Base-by-base conservation (phyloP, 1,140 invertebrate genomes). In the Orius laevigatus region DNA sequence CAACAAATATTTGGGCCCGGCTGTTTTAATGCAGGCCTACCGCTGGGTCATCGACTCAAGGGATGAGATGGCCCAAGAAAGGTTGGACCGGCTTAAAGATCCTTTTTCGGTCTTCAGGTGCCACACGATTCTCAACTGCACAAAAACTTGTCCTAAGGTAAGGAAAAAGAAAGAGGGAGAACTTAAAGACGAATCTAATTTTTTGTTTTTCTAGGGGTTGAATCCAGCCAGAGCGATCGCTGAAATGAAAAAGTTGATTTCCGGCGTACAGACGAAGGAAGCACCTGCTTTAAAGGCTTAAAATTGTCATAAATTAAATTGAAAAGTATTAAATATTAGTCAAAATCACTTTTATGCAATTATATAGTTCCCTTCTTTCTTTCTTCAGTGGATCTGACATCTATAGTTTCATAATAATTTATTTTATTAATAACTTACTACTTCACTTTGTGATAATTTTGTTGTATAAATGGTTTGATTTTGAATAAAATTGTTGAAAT, bases 51-150 rank as follows among this genome's bases (percentile, higher is more conserved):
- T 95, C 57, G 94, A 98, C 66, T 96, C 92, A 2, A 72, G 94
- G 56, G 94, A 98, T 67, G 79, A 89, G 58, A 78, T 72, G 41
- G 77, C 84, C 2, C 68, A 70, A 2, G 81, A 93, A 59, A 71
- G 95, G 50, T 67, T 98, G 35, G 72, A 79, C 31, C 77, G 79
- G 57, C 67, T 98, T 50, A 77, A 79, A 53, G 91, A 98, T 68
- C 81, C 85, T 11, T 97, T 84, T 67, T 89, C 84, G 16, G 80
- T 96, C 0, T 98, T 85, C 64, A 75, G 90, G 55, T 98, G 95
- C 65, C 94, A 98, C 63, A 96, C 93, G 8, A 98, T 98, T 63
- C 92, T 98, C 85, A 98, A 98, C 64, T 98, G 94, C 66, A 93
- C 92, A 1, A 78, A 80, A 58, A 92, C 90, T 33, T 98, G 94